Percentiles rank a stretch among this genome's conserved stretches.
Evolutionary conservation across 2,797 vertebrate species (phyloP).

Genomic region (Lepus oiostolus): DNA sequence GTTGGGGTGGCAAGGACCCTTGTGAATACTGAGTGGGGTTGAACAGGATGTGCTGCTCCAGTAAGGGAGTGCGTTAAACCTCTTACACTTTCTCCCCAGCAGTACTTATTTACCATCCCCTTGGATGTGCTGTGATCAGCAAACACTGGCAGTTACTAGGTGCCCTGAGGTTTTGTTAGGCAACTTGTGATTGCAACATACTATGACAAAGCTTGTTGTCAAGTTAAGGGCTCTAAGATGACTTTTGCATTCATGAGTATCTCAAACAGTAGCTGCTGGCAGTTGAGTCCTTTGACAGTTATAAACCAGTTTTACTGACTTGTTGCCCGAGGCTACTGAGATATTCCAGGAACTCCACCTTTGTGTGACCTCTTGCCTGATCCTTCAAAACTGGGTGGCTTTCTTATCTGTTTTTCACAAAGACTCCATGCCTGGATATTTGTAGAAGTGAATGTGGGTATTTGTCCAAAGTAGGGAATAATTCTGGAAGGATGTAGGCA

Average conservation of each 20-base stretch:
- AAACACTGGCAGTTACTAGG: neutral
- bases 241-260: neutral
- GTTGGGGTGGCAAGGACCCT: neutral
- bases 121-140: slow-evolving; percentile 19
- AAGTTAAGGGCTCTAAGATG: neutral
- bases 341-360: slow-evolving; percentile 13
- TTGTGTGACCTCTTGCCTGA: neutral
- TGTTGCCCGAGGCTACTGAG: neutral
- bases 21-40: neutral
- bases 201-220: neutral
- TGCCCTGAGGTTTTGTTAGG: slow-evolving; percentile 23
- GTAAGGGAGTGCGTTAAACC: neutral
- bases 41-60: neutral
- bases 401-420: neutral
- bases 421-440: neutral
- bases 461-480: neutral
- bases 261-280: neutral
- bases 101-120: neutral
- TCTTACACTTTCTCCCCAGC: neutral
- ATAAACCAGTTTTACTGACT: slow-evolving; percentile 1
- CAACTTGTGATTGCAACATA: neutral
- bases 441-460: neutral
- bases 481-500: neutral
- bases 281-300: neutral
- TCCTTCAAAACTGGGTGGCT: slow-evolving; percentile 5